Conservation (phyloP, 2,888 invertebrate genomes). For the Luffia ferchaultella region DNA sequence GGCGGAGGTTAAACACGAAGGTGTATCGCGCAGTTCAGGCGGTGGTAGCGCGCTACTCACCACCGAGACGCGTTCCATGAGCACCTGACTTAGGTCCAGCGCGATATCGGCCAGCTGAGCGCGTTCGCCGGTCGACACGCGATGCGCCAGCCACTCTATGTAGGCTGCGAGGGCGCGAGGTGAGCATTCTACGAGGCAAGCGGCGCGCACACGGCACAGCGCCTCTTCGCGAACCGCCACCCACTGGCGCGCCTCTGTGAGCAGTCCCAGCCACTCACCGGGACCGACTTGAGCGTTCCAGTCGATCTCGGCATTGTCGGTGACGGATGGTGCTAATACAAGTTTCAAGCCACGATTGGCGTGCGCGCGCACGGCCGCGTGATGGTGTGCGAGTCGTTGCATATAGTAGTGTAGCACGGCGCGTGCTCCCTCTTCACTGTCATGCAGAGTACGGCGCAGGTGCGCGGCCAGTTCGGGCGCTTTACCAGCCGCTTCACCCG, state of each 20-base stretch:
- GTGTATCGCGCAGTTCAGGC: conserved; percentile 33
- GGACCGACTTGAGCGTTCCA: conserved; percentile 54
- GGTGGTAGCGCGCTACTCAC: conserved; percentile 81
- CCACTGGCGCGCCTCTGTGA: conserved; percentile 84
- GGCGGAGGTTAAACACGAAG: conserved; percentile 11
- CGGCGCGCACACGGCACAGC: conserved; percentile 78
- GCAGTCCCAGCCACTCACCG: conserved; percentile 46
- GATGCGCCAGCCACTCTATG: conserved; percentile 82
- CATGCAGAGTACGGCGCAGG: conserved; percentile 59
- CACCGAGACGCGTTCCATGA: conserved; percentile 90
- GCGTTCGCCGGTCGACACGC: conserved; percentile 53
- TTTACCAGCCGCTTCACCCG: conserved; percentile 33
- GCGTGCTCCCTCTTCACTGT: conserved; percentile 69
- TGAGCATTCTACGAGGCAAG: conserved; percentile 90
- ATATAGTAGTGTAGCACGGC: conserved; percentile 92
- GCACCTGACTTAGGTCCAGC: conserved; percentile 85
- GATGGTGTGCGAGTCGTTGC: conserved; percentile 82
- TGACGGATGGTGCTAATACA: conserved; percentile 64
- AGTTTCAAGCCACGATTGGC: conserved; percentile 80
- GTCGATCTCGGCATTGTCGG: conserved; percentile 47
- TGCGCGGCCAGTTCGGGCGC: conserved; percentile 75
- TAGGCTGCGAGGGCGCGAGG: conserved; percentile 84
- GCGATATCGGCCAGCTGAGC: conserved; percentile 37
- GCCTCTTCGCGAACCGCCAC: conserved; percentile 73
- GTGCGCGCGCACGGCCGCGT: conserved; percentile 77